Percentiles rank a stretch among this genome's conserved stretches.
These are phyloP conservation scores for Dicranocentrus wangi DNA, from an alignment of 2,888 invertebrate species.

Conservation along the genomic window DNA sequence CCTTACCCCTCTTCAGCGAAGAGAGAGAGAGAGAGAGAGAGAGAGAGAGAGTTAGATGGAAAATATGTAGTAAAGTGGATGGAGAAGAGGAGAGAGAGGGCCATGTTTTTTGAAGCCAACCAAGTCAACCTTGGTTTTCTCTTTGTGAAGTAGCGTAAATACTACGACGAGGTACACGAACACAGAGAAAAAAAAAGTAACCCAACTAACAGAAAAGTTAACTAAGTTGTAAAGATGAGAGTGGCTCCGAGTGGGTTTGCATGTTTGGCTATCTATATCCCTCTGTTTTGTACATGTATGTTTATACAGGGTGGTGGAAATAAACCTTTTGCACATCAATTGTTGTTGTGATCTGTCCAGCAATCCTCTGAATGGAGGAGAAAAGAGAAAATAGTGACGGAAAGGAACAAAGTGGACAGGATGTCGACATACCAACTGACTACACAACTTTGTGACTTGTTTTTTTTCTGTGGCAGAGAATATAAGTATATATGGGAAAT, in stretches of 20 bases:
- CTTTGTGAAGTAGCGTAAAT: too few species aligned
- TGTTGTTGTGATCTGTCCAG: conserved; percentile 43
- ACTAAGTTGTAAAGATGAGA: conserved; percentile 52
- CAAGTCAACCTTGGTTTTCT: conserved; percentile 27
- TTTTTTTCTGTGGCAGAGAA: too few species aligned
- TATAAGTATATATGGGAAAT: too few species aligned
- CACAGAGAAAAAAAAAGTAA: not conserved
- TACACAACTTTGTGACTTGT: too few species aligned
- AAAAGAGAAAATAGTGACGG: conserved; percentile 50
- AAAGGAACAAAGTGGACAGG: conserved; percentile 49
- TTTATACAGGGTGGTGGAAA: conserved; percentile 37
- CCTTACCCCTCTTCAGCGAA: not conserved
- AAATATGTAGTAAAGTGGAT: not conserved
- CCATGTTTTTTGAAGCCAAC: conserved; percentile 2
- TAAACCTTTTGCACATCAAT: conserved; percentile 25
- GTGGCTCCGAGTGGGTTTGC: too few species aligned
- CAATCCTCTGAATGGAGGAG: not conserved
- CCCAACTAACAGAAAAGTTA: conserved; percentile 37
- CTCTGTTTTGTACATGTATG: too few species aligned
- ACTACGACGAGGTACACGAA: too few species aligned
- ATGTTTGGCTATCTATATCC: too few species aligned
- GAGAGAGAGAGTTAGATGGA: not conserved
- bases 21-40: not conserved
- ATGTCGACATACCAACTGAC: conserved; percentile 44
- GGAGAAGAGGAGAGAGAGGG: not conserved